A percentile compares a stretch with the other conserved stretches of the same genome.
phyloP scores from a whole-genome alignment of 2,113 vertebrate genomes.

The Ranitomeya variabilis region DNA sequence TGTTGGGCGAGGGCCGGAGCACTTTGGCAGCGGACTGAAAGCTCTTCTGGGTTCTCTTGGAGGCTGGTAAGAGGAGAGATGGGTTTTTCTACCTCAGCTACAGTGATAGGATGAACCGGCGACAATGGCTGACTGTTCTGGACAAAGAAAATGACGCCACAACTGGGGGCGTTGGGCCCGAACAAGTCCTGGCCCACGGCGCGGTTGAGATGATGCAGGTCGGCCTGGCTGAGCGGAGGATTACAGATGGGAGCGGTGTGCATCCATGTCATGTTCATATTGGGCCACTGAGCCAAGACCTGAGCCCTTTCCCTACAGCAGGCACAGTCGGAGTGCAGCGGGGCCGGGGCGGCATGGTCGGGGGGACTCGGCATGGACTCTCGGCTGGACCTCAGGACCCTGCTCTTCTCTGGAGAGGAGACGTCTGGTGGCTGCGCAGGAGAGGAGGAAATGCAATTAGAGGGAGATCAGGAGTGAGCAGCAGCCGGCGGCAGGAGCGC shows the following conservation, averaged over 20 bases:
- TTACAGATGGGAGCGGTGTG: constrained; percentile 79
- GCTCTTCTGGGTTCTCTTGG: constrained; percentile 53
- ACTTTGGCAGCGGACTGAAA: constrained; percentile 66
- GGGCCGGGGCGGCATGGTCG: not conserved
- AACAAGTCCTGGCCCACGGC: constrained; percentile 58
- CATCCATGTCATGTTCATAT: constrained; percentile 82
- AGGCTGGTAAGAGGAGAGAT: not conserved
- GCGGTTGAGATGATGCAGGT: constrained; percentile 51
- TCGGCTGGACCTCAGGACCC: constrained; percentile 24
- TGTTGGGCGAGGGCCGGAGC: constrained; percentile 47
- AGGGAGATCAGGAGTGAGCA: not conserved
- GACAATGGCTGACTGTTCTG: constrained; percentile 54
- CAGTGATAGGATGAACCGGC: constrained; percentile 64
- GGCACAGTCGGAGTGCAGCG: not conserved
- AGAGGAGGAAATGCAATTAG: not conserved
- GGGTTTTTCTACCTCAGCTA: constrained; percentile 12
- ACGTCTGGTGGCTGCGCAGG: constrained; percentile 53
- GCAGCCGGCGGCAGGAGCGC: too few relatives aligned
- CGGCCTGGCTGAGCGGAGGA: constrained; percentile 67
- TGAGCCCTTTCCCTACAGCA: constrained; percentile 54
- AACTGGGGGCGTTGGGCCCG: constrained; percentile 60
- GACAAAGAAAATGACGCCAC: constrained; percentile 71
- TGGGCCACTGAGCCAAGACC: constrained; percentile 65
- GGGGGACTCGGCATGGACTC: not conserved
- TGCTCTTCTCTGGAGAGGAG: constrained; percentile 22